Base-by-base conservation (phyloP, 2,113 vertebrate genomes). In the Cinclus mexicanus region DNA sequence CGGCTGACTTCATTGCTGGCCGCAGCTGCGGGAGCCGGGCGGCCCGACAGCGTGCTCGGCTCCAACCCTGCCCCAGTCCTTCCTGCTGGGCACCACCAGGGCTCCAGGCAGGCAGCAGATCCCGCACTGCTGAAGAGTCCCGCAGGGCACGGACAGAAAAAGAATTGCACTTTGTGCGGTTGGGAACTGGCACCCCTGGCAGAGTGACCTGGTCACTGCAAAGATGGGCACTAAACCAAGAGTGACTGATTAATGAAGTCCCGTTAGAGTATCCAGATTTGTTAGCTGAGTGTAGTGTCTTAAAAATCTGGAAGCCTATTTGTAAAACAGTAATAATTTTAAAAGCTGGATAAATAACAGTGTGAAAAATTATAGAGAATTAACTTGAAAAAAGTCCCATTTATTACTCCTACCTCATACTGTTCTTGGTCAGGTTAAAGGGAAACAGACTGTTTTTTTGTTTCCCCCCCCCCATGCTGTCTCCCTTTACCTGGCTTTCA, bases 181-280 rank as follows among this genome's bases (percentile, higher is more conserved):
- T 22, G 31, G 7, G 21, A 10, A 15, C 37, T 49, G 50, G 28
- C 55, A 69, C 11, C 13, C 46, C 15, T 9, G 41, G 50, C 19
- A 81, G 71, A 5, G 53, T 26, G 22, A 65, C 19, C 37, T 4
- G 31, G 39, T 46, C 1, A 1, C 22, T 1, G 6, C 28, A 33
- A n/a, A 70, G 47, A 39, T 12, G 19, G 56, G 28, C 41, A 7
- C 10, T 50, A 59, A 83, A 60, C 10, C 0, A 2, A 29, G 25
- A 25, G 35, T 11, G 17, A 7, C 7, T 57, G 25, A 25, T 87
- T 84, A 31, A 35, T 37, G 57, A 63, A 19, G 1, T 3, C 12
- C 20, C 0, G 0, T 33, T 29, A 37, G n/a, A 47, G 9, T 47
- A 65, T 31, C 26, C 1, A 2, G 28, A 33, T 72, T 78, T 78